Conservation (phyloP, 2,797 vertebrate species). For the Falco cherrug region DNA sequence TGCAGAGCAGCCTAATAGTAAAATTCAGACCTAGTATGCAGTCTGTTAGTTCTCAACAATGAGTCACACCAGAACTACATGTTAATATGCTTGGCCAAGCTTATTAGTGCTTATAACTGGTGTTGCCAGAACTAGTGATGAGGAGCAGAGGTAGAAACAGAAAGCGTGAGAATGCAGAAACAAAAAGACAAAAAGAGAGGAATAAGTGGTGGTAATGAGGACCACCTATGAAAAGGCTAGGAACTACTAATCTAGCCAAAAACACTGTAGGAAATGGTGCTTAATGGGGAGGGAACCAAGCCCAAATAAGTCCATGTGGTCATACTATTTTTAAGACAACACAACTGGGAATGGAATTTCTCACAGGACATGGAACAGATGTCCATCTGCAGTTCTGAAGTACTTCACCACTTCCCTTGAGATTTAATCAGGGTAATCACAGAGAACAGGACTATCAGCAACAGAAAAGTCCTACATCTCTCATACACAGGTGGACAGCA, state of each 20-base stretch:
- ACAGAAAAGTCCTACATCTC: background rate
- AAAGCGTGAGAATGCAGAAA: background rate
- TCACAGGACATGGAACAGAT: background rate
- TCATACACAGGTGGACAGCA: background rate
- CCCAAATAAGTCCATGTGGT: background rate
- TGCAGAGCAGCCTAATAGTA: background rate
- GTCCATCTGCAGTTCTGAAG: background rate
- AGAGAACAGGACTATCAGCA: background rate
- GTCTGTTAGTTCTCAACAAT: background rate
- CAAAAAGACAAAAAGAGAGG: background rate
- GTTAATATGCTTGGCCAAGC: slow-evolving; percentile 4
- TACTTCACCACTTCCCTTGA: background rate
- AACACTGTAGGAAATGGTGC: background rate
- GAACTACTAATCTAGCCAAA: background rate
- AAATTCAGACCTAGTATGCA: background rate
- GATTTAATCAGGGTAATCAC: background rate
- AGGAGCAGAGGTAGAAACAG: background rate
- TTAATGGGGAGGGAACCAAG: background rate
- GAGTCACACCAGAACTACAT: background rate
- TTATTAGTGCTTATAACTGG: background rate
- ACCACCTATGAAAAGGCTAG: background rate
- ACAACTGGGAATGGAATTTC: background rate
- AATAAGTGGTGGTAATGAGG: background rate
- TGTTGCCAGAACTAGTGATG: background rate
- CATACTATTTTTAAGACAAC: background rate